Base-by-base conservation (phyloP, 2,888 invertebrate genomes). In the Lapara coniferarum region DNA sequence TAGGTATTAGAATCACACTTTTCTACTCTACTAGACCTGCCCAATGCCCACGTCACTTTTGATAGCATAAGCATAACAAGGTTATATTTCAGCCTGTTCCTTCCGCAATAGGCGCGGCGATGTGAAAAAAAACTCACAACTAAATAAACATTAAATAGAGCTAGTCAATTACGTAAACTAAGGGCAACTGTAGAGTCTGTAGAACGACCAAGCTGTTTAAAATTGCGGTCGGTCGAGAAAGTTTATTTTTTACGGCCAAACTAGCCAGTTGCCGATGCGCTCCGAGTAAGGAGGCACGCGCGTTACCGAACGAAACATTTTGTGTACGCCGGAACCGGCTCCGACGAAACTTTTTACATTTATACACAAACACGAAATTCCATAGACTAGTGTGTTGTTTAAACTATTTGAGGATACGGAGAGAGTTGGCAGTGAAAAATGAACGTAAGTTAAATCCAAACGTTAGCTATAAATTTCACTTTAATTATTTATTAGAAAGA, bases 221-320 rank as follows among this genome's bases (percentile, higher is more conserved):
- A 73, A 82, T 78, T 76, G 81, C 84, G 83, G 84, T 75, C 85
- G 82, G 71, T 77, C 77, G 85, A 80, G 86, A 86, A 86, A 86
- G 86, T 85, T 80, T 76, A 73, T 78, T 81, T 81, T 83, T 79
- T 78, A 78, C 73, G 70, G 59, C 67, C 12, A 55, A 55, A 71
- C 71, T 68, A 75, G 77, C 73, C 85, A 85, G 85, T 85, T 79
- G 76, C 75, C 74, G 69, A 58, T 71, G 73, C 73, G 79, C 80
- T 52, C 53, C 44, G 14, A 19, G 46, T 12, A 37, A 19, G 79
- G 73, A 74, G 75, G 37, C 67, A 76, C 79, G 81, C 77, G 78
- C 71, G 75, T 71, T 37, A 63, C 37, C 69, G 16, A 67, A 37
- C 59, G 49, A 58, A 68, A 55, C 25, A 49, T 52, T 58, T 16